Evolutionary conservation across 2,888 invertebrate genomes (phyloP).

Genomic region (Notodonta dromedarius): DNA sequence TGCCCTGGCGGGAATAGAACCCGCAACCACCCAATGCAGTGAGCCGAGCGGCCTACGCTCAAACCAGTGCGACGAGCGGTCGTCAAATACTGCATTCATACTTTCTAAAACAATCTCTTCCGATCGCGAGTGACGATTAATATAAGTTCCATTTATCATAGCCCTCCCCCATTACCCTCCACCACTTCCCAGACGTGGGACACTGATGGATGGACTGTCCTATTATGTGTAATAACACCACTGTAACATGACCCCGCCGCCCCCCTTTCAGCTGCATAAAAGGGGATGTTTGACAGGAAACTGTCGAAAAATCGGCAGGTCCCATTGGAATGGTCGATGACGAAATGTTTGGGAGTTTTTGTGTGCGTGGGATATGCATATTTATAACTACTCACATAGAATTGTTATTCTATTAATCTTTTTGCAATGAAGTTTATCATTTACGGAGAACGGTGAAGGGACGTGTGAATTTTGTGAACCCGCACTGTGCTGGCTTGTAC

Average conservation of each 20-base stretch:
- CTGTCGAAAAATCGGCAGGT: background rate
- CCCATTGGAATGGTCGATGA: background rate
- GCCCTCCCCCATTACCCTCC: slow-evolving; percentile 1
- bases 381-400: background rate
- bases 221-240: slow-evolving; percentile 12
- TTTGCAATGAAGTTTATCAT: too few species aligned
- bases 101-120: slow-evolving; percentile 4
- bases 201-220: slow-evolving; percentile 10
- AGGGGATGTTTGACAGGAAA: background rate
- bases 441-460: too few species aligned
- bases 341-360: background rate
- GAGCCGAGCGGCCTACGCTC: too few species aligned
- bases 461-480: too few species aligned
- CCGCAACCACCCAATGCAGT: too few species aligned
- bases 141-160: slow-evolving; percentile 1
- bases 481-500: too few species aligned
- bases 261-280: background rate
- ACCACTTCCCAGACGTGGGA: slow-evolving; percentile 8
- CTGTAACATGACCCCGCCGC: background rate
- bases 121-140: background rate
- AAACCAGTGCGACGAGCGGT: too few species aligned
- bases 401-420: too few species aligned
- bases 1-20: too few species aligned
- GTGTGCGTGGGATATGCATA: background rate
- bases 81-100: too few species aligned